Evolutionary conservation across 2,797 vertebrate genomes (phyloP), one percentile per base, ranked within the genome.

Genomic region (Chromobotia macracanthus): DNA sequence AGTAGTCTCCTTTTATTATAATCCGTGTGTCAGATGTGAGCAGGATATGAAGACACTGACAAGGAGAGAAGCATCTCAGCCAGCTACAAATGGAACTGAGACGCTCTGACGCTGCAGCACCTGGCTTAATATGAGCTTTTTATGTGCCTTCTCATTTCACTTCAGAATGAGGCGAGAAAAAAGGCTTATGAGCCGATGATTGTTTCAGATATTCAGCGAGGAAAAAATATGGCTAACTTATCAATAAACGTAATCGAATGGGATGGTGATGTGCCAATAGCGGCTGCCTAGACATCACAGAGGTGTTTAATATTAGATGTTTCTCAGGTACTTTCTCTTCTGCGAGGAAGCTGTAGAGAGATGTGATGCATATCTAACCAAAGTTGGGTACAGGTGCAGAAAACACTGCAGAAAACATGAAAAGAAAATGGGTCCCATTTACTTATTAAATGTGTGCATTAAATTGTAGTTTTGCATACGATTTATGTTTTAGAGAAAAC

Each of bases 1-100:
- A 87, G 88, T 88, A 84, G 82, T 88, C 90, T 88, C 87, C 89
- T 89, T 91, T 88, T 90, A 91, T 91, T 90, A 91, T 90, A 91
- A 92, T 93, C 89, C 79, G 77, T 69, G 77, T 87, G 89, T 91
- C 90, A 85, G 86, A 79, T 87, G 69, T 58, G 71, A 67, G 79
- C 72, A 74, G 84, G 83, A 77, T 85, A 70, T 79, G 75, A 63
- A 75, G 81, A 77, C 78, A 23, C 56, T 80, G 65, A 82, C 84
- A 35, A 46, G 80, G 75, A 80, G 73, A 79, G 75, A 86, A 86
- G 84, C 79, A 79, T 73, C 73, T 84, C 66, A 74, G 55, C 75
- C 50, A 85, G 80, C 69, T 81, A 88, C 84, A 90, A 90, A 91
- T 89, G 80, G 86, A 87, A 83, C 82, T 80, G 78, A 87, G 86